phyloP scores from a whole-genome alignment of 1,140 invertebrate genomes.

The Heliconius congener region DNA sequence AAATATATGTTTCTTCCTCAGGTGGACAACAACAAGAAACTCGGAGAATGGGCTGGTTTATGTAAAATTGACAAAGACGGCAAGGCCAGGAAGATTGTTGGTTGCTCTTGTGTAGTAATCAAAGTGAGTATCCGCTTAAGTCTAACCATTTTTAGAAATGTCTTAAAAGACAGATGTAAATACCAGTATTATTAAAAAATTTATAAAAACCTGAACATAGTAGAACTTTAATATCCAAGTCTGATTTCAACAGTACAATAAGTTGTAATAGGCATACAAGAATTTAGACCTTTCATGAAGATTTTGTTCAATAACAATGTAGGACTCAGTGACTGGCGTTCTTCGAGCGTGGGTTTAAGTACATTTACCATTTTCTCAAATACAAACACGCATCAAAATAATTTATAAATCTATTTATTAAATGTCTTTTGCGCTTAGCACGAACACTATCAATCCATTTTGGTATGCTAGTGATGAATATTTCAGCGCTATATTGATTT shows the following conservation, averaged over 20 bases:
- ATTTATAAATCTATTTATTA: too few species aligned
- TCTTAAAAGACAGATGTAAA: too few species aligned
- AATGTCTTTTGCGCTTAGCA: conserved; percentile 58
- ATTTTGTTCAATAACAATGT: too few species aligned
- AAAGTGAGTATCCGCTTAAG: conserved; percentile 83
- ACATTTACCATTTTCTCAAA: too few species aligned
- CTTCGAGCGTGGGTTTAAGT: too few species aligned
- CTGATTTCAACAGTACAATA: too few species aligned
- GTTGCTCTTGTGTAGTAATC: conserved; percentile 99
- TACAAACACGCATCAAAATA: too few species aligned
- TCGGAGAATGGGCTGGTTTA: conserved; percentile 99
- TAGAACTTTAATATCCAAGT: neutral
- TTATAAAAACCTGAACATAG: neutral
- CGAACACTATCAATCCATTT: conserved; percentile 56
- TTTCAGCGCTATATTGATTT: conserved; percentile 57
- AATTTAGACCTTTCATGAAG: too few species aligned
- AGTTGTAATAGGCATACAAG: too few species aligned
- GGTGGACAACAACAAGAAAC: conserved; percentile 99
- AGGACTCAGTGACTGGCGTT: too few species aligned
- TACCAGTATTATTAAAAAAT: too few species aligned
- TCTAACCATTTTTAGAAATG: too few species aligned
- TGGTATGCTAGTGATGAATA: conserved; percentile 48
- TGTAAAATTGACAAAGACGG: conserved; percentile 99
- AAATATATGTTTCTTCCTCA: conserved; percentile 40
- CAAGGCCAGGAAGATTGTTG: conserved; percentile 99